These are phyloP conservation scores for Equus quagga DNA, from an alignment of 2,113 vertebrate genomes.

Conservation along the genomic window DNA sequence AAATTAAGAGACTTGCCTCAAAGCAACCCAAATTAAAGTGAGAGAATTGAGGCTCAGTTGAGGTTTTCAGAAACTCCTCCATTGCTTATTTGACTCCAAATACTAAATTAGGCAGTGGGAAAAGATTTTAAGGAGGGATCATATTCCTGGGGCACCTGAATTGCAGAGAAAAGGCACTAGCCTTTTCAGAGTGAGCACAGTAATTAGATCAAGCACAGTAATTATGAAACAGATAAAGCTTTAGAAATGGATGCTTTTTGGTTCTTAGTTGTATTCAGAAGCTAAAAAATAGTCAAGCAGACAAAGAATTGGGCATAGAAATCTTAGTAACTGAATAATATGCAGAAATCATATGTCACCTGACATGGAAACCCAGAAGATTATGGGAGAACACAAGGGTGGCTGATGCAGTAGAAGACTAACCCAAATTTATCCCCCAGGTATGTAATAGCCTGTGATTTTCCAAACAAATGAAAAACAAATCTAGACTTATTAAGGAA, in stretches of 20 bases:
- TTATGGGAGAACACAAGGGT: background rate
- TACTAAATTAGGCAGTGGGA: background rate
- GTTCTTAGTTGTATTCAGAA: background rate
- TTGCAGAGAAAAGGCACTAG: background rate
- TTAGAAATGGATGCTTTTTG: background rate
- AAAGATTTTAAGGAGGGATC: background rate
- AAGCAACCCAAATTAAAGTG: background rate
- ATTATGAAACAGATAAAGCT: background rate
- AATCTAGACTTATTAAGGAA: background rate
- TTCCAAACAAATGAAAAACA: background rate
- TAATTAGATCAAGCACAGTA: background rate
- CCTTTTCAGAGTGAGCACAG: background rate
- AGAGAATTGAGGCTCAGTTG: background rate
- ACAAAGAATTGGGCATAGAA: background rate
- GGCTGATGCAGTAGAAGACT: background rate
- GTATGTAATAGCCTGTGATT: background rate
- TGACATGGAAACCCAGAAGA: background rate
- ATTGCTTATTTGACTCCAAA: background rate
- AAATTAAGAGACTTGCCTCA: background rate
- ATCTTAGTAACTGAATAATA: background rate
- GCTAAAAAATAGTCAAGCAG: background rate
- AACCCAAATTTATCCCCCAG: background rate
- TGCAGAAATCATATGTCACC: background rate
- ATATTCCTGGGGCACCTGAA: background rate
- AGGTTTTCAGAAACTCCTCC: background rate